Base-by-base conservation (phyloP, 2,888 invertebrate species). In the Darwinula stevensoni region DNA sequence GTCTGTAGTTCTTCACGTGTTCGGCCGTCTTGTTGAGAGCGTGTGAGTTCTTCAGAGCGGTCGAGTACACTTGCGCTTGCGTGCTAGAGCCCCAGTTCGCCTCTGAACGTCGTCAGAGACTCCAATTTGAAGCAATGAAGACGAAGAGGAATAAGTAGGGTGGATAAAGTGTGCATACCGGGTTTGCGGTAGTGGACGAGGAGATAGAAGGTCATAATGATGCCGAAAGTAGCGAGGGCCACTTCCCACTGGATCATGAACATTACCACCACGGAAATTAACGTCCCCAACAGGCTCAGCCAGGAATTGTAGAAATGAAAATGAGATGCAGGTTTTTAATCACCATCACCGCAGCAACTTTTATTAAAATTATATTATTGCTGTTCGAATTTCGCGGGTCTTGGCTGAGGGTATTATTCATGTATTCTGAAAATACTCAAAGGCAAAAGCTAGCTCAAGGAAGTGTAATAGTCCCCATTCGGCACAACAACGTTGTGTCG, bases 51-150 rank as follows among this genome's bases (percentile, higher is more conserved):
- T 71, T 66, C 3, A 94, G 50, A 1, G 91, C 86, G 6, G 72
- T 72, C 51, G 82, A 84, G 54, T 88, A 91, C 17, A 71, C 78
- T 52, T 91, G 88, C 0, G 88, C 88, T 51, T 91, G 88, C 0
- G 86, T 82, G 4, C 84, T 80, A 35, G 84, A 82, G 15, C 91
- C 91, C 91, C 91, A 91, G 52, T 91, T 91, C 3, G 86, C 86
- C 47, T 88, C 76, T n/a, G n/a, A n/a, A n/a, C n/a, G n/a, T n/a
- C n/a, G n/a, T n/a, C n/a, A n/a, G n/a, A n/a, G n/a, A n/a, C n/a
- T n/a, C n/a, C 6, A 12, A n/a, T n/a, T n/a, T n/a, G n/a, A n/a
- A n/a, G n/a, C n/a, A n/a, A n/a, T n/a, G n/a, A n/a, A n/a, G n/a
- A n/a, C n/a, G n/a, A n/a, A n/a, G n/a, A n/a, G n/a, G n/a, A n/a